Evolutionary conservation across 2,888 invertebrate species (phyloP).

Genomic region (Megaustenia siamemsis): DNA sequence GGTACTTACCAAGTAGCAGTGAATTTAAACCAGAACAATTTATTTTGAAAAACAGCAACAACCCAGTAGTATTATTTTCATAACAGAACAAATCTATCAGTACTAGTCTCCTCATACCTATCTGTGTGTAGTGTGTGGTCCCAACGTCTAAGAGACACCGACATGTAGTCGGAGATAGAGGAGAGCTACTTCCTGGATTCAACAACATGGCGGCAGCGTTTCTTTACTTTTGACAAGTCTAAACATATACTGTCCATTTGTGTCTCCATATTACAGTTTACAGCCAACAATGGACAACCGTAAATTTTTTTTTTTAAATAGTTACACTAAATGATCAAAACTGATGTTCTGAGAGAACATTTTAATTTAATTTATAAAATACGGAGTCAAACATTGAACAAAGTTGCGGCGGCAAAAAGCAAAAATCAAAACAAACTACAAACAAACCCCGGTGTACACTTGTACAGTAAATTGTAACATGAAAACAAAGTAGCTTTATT

Average conservation of each 20-base stretch:
- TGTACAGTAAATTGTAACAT: no score
- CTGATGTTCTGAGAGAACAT: background rate
- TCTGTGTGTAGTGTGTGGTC: no score
- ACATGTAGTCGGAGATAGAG: constrained; percentile 39
- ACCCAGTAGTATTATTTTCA: no score
- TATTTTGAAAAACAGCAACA: no score
- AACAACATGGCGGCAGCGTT: constrained; percentile 60
- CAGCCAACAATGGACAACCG: constrained; percentile 41
- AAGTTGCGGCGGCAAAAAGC: no score
- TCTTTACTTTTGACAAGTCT: constrained; percentile 54
- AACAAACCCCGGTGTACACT: no score
- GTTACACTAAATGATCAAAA: background rate
- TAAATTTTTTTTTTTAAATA: constrained; percentile 2
- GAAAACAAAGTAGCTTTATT: no score
- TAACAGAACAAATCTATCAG: no score
- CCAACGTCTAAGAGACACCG: constrained; percentile 27
- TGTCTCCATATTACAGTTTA: background rate
- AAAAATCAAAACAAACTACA: no score
- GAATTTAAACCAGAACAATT: no score
- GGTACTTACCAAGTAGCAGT: no score
- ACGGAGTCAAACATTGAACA: background rate
- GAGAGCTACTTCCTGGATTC: constrained; percentile 53
- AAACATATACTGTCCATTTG: constrained; percentile 28
- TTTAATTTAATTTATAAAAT: background rate
- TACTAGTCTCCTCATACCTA: no score